These are phyloP conservation scores for Heliconius sara DNA, from an alignment of 2,888 invertebrate species.

Conservation along the genomic window DNA sequence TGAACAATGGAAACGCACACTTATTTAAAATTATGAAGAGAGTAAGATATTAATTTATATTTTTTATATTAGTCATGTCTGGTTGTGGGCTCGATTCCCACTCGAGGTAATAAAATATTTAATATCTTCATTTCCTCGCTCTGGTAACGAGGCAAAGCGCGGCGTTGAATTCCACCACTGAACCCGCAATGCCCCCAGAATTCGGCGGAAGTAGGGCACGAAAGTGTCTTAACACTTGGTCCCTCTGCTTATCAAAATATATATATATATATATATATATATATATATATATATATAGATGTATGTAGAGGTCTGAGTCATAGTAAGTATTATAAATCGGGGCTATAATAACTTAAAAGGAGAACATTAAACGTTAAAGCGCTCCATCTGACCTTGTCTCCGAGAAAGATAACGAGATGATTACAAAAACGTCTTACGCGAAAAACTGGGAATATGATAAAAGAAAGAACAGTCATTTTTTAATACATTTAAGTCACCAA, in stretches of 20 bases:
- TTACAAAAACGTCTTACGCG: background rate
- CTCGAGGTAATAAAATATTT: background rate
- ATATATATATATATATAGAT: too few relatives aligned
- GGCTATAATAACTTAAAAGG: background rate
- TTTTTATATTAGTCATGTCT: background rate
- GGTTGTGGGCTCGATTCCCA: too few relatives aligned
- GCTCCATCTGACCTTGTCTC: background rate
- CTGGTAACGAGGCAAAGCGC: too few relatives aligned
- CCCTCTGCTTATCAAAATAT: too few relatives aligned
- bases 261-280: too few relatives aligned
- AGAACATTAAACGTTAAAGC: background rate
- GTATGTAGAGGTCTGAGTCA: background rate
- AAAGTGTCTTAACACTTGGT: too few relatives aligned
- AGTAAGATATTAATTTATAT: background rate
- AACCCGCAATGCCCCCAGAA: too few relatives aligned
- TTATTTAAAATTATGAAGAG: background rate
- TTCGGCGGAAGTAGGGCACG: too few relatives aligned
- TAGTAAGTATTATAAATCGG: background rate
- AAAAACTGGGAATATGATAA: background rate
- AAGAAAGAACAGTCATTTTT: background rate
- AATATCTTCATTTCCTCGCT: too few relatives aligned
- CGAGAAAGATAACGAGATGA: background rate
- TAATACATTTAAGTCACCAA: background rate
- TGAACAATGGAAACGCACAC: constrained; percentile 4
- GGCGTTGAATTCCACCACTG: too few relatives aligned